A percentile compares a stretch with the other conserved stretches of the same genome.
Conservation (phyloP, 2,113 vertebrate genomes). For the Baryphthengus martii region DNA sequence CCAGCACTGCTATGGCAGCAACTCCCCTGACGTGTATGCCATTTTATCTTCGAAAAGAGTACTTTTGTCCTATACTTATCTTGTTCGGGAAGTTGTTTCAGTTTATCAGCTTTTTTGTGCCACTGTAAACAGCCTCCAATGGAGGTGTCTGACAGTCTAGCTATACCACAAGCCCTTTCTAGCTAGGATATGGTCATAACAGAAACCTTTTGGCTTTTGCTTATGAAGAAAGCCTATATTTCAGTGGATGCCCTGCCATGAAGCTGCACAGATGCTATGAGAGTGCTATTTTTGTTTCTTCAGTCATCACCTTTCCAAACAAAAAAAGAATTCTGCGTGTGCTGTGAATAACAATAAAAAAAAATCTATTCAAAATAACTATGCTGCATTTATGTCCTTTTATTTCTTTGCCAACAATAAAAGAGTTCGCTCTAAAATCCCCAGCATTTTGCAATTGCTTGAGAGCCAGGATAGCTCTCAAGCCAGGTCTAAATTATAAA, state of each 20-base stretch:
- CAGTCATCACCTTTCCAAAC: conserved; percentile 26
- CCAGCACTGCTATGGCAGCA: background rate
- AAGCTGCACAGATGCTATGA: background rate
- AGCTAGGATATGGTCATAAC: background rate
- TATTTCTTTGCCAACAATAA: conserved; percentile 2
- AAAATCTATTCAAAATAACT: background rate
- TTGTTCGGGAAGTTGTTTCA: conserved; percentile 1
- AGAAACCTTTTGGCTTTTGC: background rate
- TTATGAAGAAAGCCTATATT: background rate
- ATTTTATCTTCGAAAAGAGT: conserved; percentile 36
- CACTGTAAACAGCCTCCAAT: conserved; percentile 21
- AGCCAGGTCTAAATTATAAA: conserved; percentile 64
- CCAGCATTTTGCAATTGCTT: background rate
- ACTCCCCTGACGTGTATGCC: background rate
- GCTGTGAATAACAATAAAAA: conserved; percentile 23
- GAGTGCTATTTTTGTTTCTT: conserved; percentile 27
- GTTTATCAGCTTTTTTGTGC: conserved; percentile 39
- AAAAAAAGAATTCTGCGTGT: background rate
- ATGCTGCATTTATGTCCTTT: background rate
- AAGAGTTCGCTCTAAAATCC: conserved; percentile 32
- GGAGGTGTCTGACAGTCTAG: conserved; percentile 4
- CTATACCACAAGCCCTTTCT: background rate
- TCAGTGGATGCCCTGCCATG: background rate
- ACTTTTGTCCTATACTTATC: conserved; percentile 6
- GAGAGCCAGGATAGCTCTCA: conserved; percentile 44